phyloP scores from a whole-genome alignment of 2,113 vertebrate species.

The Leptodactylus fuscus region DNA sequence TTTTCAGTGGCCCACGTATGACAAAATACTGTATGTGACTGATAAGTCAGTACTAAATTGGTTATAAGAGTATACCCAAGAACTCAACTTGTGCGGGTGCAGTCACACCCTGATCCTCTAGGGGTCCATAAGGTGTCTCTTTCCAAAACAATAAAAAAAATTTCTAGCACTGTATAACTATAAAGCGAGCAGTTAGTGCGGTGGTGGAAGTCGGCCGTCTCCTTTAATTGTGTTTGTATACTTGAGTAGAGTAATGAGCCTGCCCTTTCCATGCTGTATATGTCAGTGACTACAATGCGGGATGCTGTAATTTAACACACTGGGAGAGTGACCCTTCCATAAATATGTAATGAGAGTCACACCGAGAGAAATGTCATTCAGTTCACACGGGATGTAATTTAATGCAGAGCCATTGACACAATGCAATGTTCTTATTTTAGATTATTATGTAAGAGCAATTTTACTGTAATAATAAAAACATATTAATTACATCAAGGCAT shows the following conservation, averaged over 20 bases:
- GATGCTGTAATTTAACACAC: conserved; percentile 26
- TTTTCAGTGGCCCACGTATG: too few species aligned
- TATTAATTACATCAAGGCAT: not conserved
- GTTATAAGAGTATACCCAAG: too few species aligned
- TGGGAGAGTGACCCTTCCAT: conserved; percentile 19
- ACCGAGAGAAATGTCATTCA: conserved; percentile 14
- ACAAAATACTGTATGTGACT: too few species aligned
- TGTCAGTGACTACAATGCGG: conserved; percentile 20
- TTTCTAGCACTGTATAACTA: too few species aligned
- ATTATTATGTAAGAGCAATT: not conserved
- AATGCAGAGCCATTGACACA: not conserved
- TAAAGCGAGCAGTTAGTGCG: too few species aligned
- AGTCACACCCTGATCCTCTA: too few species aligned
- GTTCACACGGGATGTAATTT: conserved; percentile 5
- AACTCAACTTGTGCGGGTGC: too few species aligned
- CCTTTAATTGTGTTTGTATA: not conserved
- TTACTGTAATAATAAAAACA: not conserved
- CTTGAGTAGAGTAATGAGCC: not conserved
- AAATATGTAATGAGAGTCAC: conserved; percentile 34
- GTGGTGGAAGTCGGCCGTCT: too few species aligned
- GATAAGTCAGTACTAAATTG: too few species aligned
- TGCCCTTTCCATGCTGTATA: conserved; percentile 6
- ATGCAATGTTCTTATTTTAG: not conserved
- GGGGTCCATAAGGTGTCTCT: too few species aligned
- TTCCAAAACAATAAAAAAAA: too few species aligned